Conservation (phyloP, 2,888 invertebrate species). For the Neelides folsomi region DNA sequence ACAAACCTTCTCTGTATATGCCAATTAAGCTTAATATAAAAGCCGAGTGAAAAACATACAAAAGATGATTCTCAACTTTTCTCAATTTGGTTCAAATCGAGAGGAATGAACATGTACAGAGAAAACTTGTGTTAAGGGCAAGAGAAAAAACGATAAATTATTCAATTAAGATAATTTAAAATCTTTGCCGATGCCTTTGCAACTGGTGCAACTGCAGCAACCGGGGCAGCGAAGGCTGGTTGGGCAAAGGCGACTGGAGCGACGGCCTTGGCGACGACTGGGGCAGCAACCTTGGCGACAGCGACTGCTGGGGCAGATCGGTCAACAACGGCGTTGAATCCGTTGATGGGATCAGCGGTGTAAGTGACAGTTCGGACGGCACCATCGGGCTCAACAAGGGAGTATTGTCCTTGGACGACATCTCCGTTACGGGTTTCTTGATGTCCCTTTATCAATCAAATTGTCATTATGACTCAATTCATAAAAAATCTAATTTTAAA, state of each 20-base stretch:
- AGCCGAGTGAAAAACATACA: too few relatives aligned
- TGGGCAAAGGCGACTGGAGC: background rate
- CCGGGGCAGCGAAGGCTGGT: conserved; percentile 2
- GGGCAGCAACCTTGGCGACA: background rate
- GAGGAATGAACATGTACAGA: too few relatives aligned
- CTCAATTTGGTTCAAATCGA: too few relatives aligned
- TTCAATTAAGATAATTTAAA: too few relatives aligned
- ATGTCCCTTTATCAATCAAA: background rate
- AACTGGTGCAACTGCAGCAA: background rate
- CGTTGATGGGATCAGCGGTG: conserved; percentile 13
- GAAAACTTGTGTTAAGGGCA: too few relatives aligned
- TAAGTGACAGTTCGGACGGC: conserved; percentile 14
- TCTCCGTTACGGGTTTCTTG: conserved; percentile 6
- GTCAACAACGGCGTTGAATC: conserved; percentile 15
- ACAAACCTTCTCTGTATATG: too few relatives aligned
- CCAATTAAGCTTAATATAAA: too few relatives aligned
- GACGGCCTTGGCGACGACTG: background rate
- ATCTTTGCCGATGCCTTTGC: too few relatives aligned
- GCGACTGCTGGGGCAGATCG: conserved; percentile 1
- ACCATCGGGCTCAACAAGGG: conserved; percentile 14
- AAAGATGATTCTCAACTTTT: too few relatives aligned
- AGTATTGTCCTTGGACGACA: conserved; percentile 14
- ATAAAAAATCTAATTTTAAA: too few relatives aligned
- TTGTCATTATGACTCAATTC: too few relatives aligned
- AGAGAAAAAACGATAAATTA: too few relatives aligned